Evolutionary conservation across 2,888 invertebrate genomes (phyloP).

Genomic region (Physocephala rufipes): DNA sequence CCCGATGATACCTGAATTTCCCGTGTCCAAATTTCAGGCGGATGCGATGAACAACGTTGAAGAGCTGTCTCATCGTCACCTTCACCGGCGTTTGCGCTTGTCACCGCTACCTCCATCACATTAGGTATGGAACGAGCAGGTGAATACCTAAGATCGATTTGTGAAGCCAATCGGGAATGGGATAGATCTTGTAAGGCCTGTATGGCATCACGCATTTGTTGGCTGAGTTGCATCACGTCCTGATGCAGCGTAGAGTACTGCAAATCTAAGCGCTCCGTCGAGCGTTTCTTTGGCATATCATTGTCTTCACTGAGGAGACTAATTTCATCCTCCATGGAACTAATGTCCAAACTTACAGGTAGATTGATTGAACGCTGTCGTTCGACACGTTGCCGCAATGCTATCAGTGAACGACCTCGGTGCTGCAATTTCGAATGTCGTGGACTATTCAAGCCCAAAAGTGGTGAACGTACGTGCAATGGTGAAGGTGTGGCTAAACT

Average conservation of each 20-base stretch:
- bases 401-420: slow-evolving; percentile 66
- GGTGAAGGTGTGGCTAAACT: slow-evolving; percentile 54
- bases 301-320: slow-evolving; percentile 66
- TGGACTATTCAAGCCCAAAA: slow-evolving; percentile 58
- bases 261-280: slow-evolving; percentile 80
- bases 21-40: slow-evolving; percentile 85
- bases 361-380: slow-evolving; percentile 72
- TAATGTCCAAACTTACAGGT: slow-evolving; percentile 65
- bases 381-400: slow-evolving; percentile 74
- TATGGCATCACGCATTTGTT: slow-evolving; percentile 85
- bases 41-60: slow-evolving; percentile 83
- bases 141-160: slow-evolving; percentile 68
- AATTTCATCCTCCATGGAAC: slow-evolving; percentile 71
- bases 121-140: slow-evolving; percentile 88
- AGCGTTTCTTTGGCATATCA: slow-evolving; percentile 53
- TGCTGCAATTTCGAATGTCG: slow-evolving; percentile 63
- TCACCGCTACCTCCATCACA: slow-evolving; percentile 67
- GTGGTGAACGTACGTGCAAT: slow-evolving; percentile 55
- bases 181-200: slow-evolving; percentile 86
- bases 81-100: slow-evolving; percentile 53
- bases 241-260: slow-evolving; percentile 85
- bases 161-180: slow-evolving; percentile 67
- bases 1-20: slow-evolving; percentile 63
- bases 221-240: slow-evolving; percentile 85
- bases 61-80: slow-evolving; percentile 62